These are phyloP conservation scores for Syngnathus acus DNA, from an alignment of 2,797 vertebrate genomes.

Conservation along the genomic window DNA sequence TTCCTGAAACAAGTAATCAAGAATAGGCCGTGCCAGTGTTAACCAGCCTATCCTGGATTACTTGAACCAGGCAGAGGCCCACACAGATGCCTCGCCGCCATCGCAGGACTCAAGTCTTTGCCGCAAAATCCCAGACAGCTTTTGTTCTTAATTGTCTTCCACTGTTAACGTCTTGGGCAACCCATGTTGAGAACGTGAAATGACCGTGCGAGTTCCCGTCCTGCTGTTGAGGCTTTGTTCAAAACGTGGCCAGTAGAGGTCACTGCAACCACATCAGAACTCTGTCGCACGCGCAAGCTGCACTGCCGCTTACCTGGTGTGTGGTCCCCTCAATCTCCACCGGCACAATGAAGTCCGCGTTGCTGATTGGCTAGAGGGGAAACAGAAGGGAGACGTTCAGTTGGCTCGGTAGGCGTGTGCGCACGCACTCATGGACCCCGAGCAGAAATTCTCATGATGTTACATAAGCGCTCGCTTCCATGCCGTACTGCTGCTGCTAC, in stretches of 20 bases:
- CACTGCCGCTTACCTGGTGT: slow-evolving; percentile 74
- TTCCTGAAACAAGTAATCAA: slow-evolving; percentile 98
- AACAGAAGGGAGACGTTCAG: slow-evolving; percentile 30
- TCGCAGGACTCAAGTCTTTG: too few relatives aligned
- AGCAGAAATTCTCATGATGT: slow-evolving; percentile 52
- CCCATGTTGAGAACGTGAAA: background rate
- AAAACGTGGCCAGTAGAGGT: slow-evolving; percentile 62
- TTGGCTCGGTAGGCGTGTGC: slow-evolving; percentile 36
- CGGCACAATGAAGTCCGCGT: slow-evolving; percentile 86
- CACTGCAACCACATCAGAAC: slow-evolving; percentile 45
- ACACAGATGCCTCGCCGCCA: slow-evolving; percentile 21
- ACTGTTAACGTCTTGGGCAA: background rate
- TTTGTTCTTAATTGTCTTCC: background rate
- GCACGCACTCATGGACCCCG: slow-evolving; percentile 26
- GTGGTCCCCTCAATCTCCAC: slow-evolving; percentile 88
- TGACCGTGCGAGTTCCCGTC: background rate
- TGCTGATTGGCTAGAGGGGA: slow-evolving; percentile 78
- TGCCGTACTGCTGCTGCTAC: slow-evolving; percentile 5
- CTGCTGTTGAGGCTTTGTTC: slow-evolving; percentile 7
- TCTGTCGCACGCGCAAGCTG: background rate
- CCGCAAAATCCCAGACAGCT: slow-evolving; percentile 9
- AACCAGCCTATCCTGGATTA: slow-evolving; percentile 99
- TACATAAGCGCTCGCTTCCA: slow-evolving; percentile 43
- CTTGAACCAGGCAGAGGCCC: slow-evolving; percentile 89
- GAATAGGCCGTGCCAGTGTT: slow-evolving; percentile 85